phyloP scores from a whole-genome alignment of 1,140 invertebrate species.

The Samia ricini region DNA sequence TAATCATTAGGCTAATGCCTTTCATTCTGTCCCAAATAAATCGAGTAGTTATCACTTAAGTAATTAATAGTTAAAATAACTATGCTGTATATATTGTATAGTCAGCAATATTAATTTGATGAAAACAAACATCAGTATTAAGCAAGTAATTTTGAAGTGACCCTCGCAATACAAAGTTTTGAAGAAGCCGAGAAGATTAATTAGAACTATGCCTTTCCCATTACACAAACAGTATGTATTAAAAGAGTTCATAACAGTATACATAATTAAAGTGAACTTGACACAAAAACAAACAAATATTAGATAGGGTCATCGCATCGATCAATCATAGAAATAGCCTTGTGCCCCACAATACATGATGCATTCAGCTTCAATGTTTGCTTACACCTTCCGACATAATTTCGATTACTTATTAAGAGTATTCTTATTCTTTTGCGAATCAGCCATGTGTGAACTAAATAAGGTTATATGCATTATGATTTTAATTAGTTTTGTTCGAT shows the following conservation, averaged over 20 bases:
- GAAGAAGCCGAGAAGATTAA: not conserved
- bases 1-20: too few species aligned
- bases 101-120: too few species aligned
- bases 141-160: too few species aligned
- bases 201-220: not conserved
- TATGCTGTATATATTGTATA: too few species aligned
- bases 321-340: conserved; percentile 54
- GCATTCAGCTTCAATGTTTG: conserved; percentile 23
- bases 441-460: not conserved
- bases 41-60: too few species aligned
- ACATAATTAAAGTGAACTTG: conserved; percentile 33
- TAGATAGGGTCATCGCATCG: conserved; percentile 50
- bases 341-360: conserved; percentile 32
- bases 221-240: not conserved
- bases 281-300: conserved; percentile 53
- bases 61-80: too few species aligned
- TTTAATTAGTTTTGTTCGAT: not conserved
- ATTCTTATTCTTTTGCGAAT: not conserved
- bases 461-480: not conserved
- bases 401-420: conserved; percentile 21
- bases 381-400: conserved; percentile 13
- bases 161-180: too few species aligned
- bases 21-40: too few species aligned
- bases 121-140: too few species aligned
- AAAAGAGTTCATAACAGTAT: not conserved